A percentile compares a stretch with the other conserved stretches of the same genome.
Conservation (phyloP, 2,113 vertebrate genomes). For the Gavialis gangeticus region DNA sequence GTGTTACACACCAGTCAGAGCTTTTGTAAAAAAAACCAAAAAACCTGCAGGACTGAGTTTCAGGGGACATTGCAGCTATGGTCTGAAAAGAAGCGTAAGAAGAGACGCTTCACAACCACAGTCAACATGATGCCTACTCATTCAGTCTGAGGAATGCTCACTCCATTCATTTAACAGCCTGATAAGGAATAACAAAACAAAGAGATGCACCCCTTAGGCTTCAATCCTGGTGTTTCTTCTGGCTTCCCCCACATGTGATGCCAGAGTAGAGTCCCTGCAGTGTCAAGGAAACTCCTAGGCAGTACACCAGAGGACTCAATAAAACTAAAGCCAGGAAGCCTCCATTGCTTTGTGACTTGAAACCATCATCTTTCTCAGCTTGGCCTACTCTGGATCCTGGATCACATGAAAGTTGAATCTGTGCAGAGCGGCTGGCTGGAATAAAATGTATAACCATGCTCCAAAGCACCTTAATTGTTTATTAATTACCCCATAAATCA, state of each 20-base stretch:
- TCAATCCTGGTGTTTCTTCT: background rate
- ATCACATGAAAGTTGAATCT: background rate
- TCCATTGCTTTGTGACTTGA: background rate
- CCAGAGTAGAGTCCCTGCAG: background rate
- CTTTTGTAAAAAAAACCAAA: background rate
- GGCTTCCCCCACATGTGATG: background rate
- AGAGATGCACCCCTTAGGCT: background rate
- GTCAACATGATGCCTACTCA: background rate
- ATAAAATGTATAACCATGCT: conserved; percentile 75
- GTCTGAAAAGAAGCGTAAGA: background rate
- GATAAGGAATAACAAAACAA: too few relatives aligned
- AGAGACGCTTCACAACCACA: background rate
- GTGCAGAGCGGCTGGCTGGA: background rate
- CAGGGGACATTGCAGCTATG: background rate
- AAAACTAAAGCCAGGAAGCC: background rate
- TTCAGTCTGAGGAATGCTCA: background rate
- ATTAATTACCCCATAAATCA: conserved; percentile 94
- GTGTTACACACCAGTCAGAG: too few relatives aligned
- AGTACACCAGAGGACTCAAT: background rate
- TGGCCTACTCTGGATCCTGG: background rate
- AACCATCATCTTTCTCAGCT: background rate
- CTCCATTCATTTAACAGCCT: rapidly evolving
- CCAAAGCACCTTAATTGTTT: conserved; percentile 87
- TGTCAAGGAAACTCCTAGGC: background rate
- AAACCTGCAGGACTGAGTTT: background rate